phyloP scores from a whole-genome alignment of 2,113 vertebrate genomes.

The Oenanthe oenanthe region DNA sequence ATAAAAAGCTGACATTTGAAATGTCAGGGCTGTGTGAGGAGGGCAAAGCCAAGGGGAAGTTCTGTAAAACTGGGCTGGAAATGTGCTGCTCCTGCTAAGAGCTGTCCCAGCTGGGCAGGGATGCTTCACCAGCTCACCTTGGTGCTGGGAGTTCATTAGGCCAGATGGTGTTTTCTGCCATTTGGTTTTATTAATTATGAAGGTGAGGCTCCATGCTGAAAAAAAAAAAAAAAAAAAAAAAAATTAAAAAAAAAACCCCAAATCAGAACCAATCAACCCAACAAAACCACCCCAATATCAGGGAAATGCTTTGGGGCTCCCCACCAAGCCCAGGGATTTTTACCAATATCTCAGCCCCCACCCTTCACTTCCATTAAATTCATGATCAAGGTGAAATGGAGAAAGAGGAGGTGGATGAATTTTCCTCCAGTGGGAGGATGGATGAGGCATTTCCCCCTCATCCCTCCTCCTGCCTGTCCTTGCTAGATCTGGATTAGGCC shows the following conservation, averaged over 20 bases:
- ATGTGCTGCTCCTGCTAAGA: background rate
- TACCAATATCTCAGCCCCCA: background rate
- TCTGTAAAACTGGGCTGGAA: background rate
- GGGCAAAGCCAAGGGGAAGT: background rate
- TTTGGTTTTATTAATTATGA: background rate
- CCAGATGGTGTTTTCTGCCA: background rate
- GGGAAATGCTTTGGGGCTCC: background rate
- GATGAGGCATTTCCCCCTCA: fast-evolving
- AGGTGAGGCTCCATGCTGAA: fast-evolving
- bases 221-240: background rate
- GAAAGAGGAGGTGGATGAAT: background rate
- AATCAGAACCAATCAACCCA: background rate
- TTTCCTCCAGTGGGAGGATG: background rate
- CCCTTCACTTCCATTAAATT: background rate
- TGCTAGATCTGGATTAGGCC: background rate
- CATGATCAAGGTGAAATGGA: background rate
- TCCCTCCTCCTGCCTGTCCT: background rate
- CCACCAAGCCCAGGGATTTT: background rate
- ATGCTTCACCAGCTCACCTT: background rate
- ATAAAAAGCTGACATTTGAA: background rate
- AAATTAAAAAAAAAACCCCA: background rate
- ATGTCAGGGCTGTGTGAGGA: background rate
- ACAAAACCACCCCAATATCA: background rate
- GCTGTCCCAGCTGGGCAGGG: background rate
- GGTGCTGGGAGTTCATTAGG: background rate